A percentile compares a stretch with the other conserved stretches of the same genome.
Conservation (phyloP, 2,113 vertebrate genomes). For the Callaeas wilsoni region DNA sequence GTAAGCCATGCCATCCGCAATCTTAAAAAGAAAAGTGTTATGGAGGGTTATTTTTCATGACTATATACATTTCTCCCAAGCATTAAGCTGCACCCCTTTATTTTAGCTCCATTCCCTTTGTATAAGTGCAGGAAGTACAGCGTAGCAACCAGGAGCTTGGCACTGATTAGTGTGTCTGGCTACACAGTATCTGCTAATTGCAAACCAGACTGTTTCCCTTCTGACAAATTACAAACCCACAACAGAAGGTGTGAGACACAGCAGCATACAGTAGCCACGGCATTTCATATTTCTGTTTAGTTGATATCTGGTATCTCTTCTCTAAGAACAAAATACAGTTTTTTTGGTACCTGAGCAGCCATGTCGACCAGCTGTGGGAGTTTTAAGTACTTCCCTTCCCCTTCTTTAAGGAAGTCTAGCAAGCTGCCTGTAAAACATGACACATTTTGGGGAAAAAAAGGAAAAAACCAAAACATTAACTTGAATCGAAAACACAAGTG, state of each 20-base stretch:
- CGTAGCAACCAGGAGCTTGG: background rate
- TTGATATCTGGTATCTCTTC: background rate
- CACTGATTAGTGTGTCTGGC: background rate
- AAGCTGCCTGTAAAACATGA: constrained; percentile 82
- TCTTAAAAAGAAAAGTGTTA: constrained; percentile 73
- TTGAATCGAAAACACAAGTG: background rate
- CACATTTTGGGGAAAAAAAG: background rate
- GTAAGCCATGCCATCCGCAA: constrained; percentile 96
- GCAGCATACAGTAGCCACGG: background rate
- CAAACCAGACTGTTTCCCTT: background rate
- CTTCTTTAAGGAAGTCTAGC: constrained; percentile 92
- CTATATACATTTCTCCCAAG: background rate
- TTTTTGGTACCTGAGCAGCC: constrained; percentile 87
- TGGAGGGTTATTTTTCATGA: background rate
- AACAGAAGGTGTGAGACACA: background rate
- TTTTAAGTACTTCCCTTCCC: constrained; percentile 93
- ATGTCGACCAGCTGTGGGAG: constrained; percentile 92
- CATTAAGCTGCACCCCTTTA: background rate
- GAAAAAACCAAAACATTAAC: background rate
- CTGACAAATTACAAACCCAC: background rate
- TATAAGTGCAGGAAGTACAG: background rate
- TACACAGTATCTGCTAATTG: background rate
- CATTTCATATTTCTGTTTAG: fast-evolving
- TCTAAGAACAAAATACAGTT: background rate
- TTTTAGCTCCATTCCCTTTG: background rate